phyloP scores from a whole-genome alignment of 2,797 vertebrate species.

The Pangasius djambal region DNA sequence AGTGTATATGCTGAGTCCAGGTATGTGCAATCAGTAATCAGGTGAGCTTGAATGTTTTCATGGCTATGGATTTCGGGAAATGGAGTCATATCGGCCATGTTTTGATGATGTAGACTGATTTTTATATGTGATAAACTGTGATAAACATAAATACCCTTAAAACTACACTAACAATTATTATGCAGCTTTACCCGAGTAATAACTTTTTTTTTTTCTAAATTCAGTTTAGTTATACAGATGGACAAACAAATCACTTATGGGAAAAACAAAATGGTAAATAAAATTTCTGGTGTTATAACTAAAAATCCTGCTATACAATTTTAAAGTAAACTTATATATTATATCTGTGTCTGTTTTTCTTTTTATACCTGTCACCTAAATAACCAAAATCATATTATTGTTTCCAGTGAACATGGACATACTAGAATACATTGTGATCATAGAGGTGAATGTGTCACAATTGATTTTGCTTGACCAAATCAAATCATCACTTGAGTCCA shows the following conservation, averaged over 20 bases:
- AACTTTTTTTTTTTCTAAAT: neutral
- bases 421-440: conserved; percentile 42
- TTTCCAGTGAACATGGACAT: conserved; percentile 26
- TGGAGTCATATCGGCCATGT: neutral
- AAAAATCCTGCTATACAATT: neutral
- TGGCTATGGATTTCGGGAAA: neutral
- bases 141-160: neutral
- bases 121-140: neutral
- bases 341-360: neutral
- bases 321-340: neutral
- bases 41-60: neutral
- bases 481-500: conserved; percentile 40
- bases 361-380: neutral
- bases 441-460: conserved; percentile 48
- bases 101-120: neutral
- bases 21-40: too few relatives aligned
- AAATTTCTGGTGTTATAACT: neutral
- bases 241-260: neutral
- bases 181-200: neutral
- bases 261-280: conserved; percentile 29
- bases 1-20: neutral
- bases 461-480: conserved; percentile 46
- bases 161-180: neutral
- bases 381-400: neutral
- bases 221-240: conserved; percentile 7